Evolutionary conservation across 2,888 invertebrate genomes (phyloP).

Genomic region (Nephrotoma guestfalica): DNA sequence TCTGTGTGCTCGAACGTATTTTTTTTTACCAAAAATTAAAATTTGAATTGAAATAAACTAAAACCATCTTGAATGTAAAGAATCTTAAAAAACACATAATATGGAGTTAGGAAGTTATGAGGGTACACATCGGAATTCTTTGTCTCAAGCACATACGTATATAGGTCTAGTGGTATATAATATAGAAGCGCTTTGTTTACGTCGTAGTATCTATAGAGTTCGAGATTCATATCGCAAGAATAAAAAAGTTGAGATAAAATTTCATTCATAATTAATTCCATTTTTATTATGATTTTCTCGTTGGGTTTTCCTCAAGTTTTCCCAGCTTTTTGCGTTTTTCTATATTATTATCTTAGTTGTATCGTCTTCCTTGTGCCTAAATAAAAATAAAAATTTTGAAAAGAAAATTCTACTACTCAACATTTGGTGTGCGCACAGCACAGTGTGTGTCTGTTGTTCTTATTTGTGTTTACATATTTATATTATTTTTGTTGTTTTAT

Average conservation of each 20-base stretch:
- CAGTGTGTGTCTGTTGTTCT: neutral
- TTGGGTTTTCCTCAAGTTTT: neutral
- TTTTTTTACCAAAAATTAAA: neutral
- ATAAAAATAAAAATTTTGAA: neutral
- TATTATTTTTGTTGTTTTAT: neutral
- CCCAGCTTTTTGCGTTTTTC: neutral
- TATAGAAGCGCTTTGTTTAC: neutral
- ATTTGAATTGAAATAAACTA: neutral
- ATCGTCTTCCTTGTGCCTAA: neutral
- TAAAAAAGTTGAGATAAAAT: neutral
- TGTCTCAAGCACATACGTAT: neutral
- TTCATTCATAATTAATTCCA: neutral
- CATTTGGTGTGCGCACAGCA: neutral
- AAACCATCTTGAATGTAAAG: neutral
- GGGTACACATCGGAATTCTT: neutral
- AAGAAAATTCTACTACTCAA: neutral
- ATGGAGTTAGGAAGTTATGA: neutral
- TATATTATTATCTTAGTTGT: neutral
- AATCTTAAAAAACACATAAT: neutral
- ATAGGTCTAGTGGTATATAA: neutral
- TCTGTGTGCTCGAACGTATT: neutral
- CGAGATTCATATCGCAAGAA: neutral
- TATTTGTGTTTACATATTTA: neutral
- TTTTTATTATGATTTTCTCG: neutral
- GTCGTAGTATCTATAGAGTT: neutral